A percentile compares a stretch with the other conserved stretches of the same genome.
Evolutionary conservation across 2,113 vertebrate genomes (phyloP).

Genomic region (Tachysurus fulvidraco): DNA sequence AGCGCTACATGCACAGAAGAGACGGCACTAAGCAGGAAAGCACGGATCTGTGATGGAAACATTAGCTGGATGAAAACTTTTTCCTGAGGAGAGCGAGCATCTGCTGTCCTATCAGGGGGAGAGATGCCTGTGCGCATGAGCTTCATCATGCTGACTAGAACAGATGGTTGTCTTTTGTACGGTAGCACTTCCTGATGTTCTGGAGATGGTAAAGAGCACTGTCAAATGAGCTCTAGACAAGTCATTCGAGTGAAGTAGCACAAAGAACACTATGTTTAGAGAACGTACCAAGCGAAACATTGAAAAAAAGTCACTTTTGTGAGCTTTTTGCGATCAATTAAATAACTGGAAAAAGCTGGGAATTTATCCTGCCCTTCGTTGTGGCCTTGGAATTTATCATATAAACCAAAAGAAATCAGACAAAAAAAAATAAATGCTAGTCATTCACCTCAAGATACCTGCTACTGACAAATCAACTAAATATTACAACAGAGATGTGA

Average conservation of each 20-base stretch:
- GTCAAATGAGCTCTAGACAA: conserved; percentile 22
- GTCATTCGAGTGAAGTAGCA: conserved; percentile 8
- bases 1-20: neutral
- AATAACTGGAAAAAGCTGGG: neutral
- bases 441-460: neutral
- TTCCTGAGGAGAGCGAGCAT: conserved; percentile 37
- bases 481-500: neutral
- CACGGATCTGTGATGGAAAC: conserved; percentile 35
- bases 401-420: neutral
- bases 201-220: conserved; percentile 4
- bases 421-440: neutral
- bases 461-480: neutral
- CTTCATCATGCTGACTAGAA: conserved; percentile 32
- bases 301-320: neutral
- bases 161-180: conserved; percentile 41
- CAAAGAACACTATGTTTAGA: neutral
- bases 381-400: neutral
- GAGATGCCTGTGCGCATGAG: conserved; percentile 19
- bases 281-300: neutral
- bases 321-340: neutral
- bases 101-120: conserved; percentile 34
- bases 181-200: conserved; percentile 24
- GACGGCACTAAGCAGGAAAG: conserved; percentile 7
- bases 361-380: neutral
- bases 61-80: conserved; percentile 31